Conservation (phyloP, 2,113 vertebrate species). For the Colossoma macropomum region DNA sequence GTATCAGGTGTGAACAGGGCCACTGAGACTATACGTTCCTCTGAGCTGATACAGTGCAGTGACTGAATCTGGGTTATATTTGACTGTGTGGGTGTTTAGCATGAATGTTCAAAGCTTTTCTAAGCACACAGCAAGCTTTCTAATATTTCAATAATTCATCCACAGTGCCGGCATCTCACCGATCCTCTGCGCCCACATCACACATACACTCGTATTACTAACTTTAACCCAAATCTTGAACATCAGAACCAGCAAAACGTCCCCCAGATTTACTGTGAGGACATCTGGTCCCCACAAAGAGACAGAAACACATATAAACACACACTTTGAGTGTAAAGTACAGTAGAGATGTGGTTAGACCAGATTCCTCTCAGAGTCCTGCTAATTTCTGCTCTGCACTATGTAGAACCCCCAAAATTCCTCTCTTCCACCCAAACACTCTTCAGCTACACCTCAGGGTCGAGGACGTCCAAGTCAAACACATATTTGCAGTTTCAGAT, state of each 20-base stretch:
- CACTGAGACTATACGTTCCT: too few species aligned
- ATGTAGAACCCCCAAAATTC: constrained; percentile 21
- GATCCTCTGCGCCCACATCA: neutral
- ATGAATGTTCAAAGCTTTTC: constrained; percentile 38
- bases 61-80: constrained; percentile 45
- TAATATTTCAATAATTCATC: constrained; percentile 50
- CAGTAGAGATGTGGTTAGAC: neutral
- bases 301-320: neutral
- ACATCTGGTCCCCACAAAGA: neutral
- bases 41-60: neutral
- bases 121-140: constrained; percentile 40
- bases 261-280: too few species aligned
- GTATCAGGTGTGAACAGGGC: too few species aligned
- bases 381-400: neutral
- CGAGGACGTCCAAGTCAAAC: neutral
- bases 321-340: neutral
- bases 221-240: too few species aligned
- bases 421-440: neutral
- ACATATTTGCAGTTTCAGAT: too few species aligned
- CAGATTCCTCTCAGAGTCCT: too few species aligned
- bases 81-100: constrained; percentile 41
- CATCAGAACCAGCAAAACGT: too few species aligned
- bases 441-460: neutral
- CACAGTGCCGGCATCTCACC: constrained; percentile 1
- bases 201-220: neutral